These are phyloP conservation scores for Megalops atlanticus DNA, from an alignment of 2,113 vertebrate genomes.

Conservation along the genomic window DNA sequence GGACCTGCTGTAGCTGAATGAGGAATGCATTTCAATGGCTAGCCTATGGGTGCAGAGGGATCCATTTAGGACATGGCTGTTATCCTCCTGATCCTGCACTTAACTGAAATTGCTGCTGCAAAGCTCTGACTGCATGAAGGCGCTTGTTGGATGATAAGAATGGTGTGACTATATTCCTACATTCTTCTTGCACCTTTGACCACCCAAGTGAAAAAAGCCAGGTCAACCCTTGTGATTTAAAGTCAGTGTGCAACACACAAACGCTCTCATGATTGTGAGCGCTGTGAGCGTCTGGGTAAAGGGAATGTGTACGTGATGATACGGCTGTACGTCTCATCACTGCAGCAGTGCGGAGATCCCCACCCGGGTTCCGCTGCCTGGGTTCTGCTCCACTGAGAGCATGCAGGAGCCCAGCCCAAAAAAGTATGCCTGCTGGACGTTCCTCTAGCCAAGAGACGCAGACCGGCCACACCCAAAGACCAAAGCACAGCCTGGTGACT, in stretches of 20 bases:
- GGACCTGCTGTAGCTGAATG: no score
- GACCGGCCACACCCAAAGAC: slow-evolving; percentile 5
- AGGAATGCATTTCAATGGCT: no score
- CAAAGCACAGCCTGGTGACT: not conserved
- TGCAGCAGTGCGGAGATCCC: not conserved
- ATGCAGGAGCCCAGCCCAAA: not conserved
- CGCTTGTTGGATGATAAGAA: not conserved
- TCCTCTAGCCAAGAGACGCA: not conserved
- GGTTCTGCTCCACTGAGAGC: not conserved
- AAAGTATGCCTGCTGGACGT: not conserved
- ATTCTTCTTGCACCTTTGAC: no score
- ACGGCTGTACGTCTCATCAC: not conserved
- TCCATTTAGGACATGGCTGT: not conserved
- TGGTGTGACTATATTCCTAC: not conserved
- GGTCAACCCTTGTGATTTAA: no score
- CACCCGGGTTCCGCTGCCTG: not conserved
- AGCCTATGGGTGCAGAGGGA: no score
- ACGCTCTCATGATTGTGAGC: not conserved
- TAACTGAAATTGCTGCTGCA: not conserved
- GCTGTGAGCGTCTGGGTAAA: not conserved
- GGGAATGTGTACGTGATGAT: not conserved
- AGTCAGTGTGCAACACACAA: not conserved
- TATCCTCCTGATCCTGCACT: not conserved
- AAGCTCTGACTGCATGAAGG: not conserved
- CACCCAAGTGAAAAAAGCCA: no score